Base-by-base conservation (phyloP, 1,140 invertebrate species). In the Zophobas atratus region DNA sequence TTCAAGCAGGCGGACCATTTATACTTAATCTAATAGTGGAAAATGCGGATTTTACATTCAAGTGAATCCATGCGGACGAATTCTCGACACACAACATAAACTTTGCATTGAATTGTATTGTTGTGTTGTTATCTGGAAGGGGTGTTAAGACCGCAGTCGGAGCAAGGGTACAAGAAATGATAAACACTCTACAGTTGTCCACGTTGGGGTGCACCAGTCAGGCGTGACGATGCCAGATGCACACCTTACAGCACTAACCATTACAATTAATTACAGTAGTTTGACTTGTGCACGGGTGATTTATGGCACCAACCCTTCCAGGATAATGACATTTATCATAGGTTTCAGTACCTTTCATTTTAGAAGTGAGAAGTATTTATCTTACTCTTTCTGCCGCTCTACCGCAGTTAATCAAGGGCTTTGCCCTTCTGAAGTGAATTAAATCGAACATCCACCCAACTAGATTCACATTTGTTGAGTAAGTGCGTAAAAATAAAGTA, bases 51-150 rank as follows among this genome's bases (percentile, higher is more conserved):
- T 60, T 57, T 70, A 48, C 55, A 81, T 81, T 79, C 48, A 76
- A 75, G 60, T 46, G 36, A 71, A 80, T 75, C 81, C 77, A 79
- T 56, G 77, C 79, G 77, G 46, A 77, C 79, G 80, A 82, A 73
- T 77, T 77, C 75, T 70, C 81, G 81, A 80, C 75, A 70, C 81
- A 80, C 53, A 79, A 82, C 81, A 82, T 82, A 80, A 82, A 82
- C 79, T 82, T 80, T 80, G 51, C 63, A 82, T 82, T 75, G 46
- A 46, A 75, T 71, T 75, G 35, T 49, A 75, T 76, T 75, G 49
- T 79, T 67, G 78, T 74, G 75, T 79, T 81, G 70, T 73, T 41
- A 41, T 60, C 36, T 48, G 60, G 72, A 81, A 80, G 77, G 81
- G 79, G 77, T 80, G 81, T 73, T 73, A 73, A 67, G 70, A 81